Base-by-base conservation (phyloP, 1,140 invertebrate genomes). In the Drosophila varians region DNA sequence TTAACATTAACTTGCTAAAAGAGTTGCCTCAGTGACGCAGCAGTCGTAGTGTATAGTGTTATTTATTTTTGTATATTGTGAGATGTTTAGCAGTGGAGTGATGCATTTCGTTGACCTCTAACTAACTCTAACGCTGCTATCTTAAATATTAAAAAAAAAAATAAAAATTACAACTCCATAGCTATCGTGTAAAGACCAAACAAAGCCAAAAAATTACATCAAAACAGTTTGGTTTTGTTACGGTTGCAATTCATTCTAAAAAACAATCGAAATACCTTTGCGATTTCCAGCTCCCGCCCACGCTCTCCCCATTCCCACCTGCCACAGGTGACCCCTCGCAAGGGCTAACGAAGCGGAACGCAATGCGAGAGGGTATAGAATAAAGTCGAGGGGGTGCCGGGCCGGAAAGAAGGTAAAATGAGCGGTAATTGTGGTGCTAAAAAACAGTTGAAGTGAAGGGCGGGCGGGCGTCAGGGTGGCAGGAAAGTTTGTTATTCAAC, bases 321-420 rank as follows among this genome's bases (percentile, higher is more conserved):
- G 16, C 12, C 19, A 31, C 45, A 19, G 36, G 25, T 49, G 58
- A 65, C 45, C 62, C 36, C 57, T 60, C 58, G 55, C 34, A 60
- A 42, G 12, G 57, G 53, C 43, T 46, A 83, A 46, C 78, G 53
- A 84, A 72, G 78, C 71, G 79, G 58, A 83, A 83, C 74, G 46
- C 49, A 62, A 60, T 60, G 43, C 66, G 43, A 71, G 34, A 31
- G 69, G 49, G 52, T 34, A 56, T 40, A 52, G 55, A 45, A 54
- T 48, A 21, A 31, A 51, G 4, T 12, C 23, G 12, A 14, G 14
- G 16, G 11, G n/a, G n/a, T n/a, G 23, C 16, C 7, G 40, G 25
- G 48, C 23, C n/a, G 9, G 25, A 31, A 43, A 23, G 34, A 16
- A 31, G 52, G 28, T 21, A 21, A 28, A 57, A 34, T 56, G 26